Evolutionary conservation across 2,888 invertebrate genomes (phyloP), one percentile per base, ranked within the genome.

Genomic region (Sicus ferrugineus): DNA sequence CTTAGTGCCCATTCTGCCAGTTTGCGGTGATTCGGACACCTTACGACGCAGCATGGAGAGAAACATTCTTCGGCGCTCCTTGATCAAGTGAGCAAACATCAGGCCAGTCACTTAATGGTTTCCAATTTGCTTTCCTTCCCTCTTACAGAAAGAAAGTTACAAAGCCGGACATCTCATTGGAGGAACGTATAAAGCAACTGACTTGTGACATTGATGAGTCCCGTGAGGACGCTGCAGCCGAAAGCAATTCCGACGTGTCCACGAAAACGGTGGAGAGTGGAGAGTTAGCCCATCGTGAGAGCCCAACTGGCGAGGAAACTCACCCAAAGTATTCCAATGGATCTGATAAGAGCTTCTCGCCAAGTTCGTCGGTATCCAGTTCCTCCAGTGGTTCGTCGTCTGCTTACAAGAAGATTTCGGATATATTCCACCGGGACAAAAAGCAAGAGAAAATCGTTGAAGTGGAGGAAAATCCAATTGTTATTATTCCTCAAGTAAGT

Each of bases 161-260:
- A 21, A 84, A 84, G 74, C 81, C 84, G 16, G 93, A 93, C 75
- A 91, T 93, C 66, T 93, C 94, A 0, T 86, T 96, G 48, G 93
- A 94, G 69, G 96, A 96, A 79, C 89, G 95, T 72, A 94, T 96
- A 74, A 91, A 93, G 59, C 91, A 93, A 80, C 86, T 96, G 62
- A 96, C 95, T 1, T 94, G 94, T 80, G 93, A 94, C 81, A 91
- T 93, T 48, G 94, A 94, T 72, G 93, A 93, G 59, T 89, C 89
- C 5, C 78, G 79, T 52, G 86, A 86, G 56, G 76, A 76, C 62
- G 72, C 73, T 4, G 73, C 72, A 11, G 74, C 71, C 26, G 78
- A 77, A 26, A 77, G 76, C 54, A 73, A 72, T 28, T 78, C 76
- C 65, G 78, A n/a, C n/a, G n/a, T n/a, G n/a, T n/a, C n/a, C n/a